phyloP scores from a whole-genome alignment of 2,113 vertebrate genomes.

The Gnathonemus echidnorhynchus region DNA sequence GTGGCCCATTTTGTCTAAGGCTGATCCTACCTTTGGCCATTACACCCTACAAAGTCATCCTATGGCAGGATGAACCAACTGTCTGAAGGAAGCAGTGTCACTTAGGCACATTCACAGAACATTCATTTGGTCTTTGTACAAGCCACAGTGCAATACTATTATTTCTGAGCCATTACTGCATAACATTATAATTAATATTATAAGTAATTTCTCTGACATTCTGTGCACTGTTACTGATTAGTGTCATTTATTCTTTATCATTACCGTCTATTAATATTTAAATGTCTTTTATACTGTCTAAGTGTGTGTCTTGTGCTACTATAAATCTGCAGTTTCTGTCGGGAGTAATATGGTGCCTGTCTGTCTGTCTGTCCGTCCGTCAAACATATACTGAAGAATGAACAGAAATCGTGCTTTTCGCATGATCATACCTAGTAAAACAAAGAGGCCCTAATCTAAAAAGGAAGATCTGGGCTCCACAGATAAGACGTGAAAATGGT shows the following conservation, averaged over 20 bases:
- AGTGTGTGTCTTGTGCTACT: background rate
- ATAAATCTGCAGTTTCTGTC: background rate
- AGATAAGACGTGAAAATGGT: slow-evolving; percentile 70
- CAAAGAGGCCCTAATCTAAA: slow-evolving; percentile 31
- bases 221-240: background rate
- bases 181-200: background rate
- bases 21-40: background rate
- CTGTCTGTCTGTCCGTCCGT: background rate
- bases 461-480: slow-evolving; percentile 62
- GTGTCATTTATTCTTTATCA: background rate
- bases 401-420: background rate
- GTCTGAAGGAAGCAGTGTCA: background rate
- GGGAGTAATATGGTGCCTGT: background rate
- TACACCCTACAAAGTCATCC: background rate
- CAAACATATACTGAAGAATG: background rate
- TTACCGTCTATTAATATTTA: background rate
- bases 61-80: background rate
- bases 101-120: background rate
- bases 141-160: background rate
- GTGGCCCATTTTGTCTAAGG: background rate
- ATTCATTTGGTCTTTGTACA: background rate
- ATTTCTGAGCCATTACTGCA: background rate
- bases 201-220: background rate
- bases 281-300: background rate
- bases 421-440: slow-evolving; percentile 54